These are phyloP conservation scores for Mya arenaria DNA, from an alignment of 1,140 invertebrate genomes.

Conservation along the genomic window DNA sequence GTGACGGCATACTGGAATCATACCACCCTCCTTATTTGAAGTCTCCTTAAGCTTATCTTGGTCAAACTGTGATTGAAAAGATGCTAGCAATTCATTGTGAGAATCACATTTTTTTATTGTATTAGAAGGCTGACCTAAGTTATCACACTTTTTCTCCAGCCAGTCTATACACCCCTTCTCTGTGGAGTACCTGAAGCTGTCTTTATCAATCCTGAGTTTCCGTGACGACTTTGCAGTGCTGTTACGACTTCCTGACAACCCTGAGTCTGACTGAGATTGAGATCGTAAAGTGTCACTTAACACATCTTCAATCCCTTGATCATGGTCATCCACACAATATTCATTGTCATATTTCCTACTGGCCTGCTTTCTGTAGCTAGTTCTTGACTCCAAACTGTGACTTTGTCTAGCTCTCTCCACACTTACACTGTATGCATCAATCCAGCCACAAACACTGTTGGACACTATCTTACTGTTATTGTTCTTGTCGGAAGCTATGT, in stretches of 20 bases:
- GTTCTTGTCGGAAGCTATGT: not conserved
- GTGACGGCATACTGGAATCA: constrained; percentile 36
- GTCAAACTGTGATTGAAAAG: constrained; percentile 6
- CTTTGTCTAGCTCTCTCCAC: not conserved
- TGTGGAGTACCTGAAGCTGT: constrained; percentile 37
- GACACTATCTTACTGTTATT: constrained; percentile 36
- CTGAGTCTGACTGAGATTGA: constrained; percentile 4
- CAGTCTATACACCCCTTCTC: constrained; percentile 54
- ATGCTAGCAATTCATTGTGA: constrained; percentile 7
- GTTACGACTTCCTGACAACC: constrained; percentile 34
- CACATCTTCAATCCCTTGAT: constrained; percentile 44
- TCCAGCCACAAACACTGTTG: constrained; percentile 21
- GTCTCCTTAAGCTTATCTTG: not conserved
- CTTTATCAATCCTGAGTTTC: not conserved
- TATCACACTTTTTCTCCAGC: constrained; percentile 25
- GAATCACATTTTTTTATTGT: constrained; percentile 3
- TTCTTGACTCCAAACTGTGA: not conserved
- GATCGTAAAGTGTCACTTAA: constrained; percentile 17
- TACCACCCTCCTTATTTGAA: no score
- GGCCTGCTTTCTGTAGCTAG: no score
- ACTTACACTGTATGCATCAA: constrained; percentile 58
- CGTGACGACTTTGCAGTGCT: constrained; percentile 37
- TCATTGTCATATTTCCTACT: not conserved
- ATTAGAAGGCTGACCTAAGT: no score
- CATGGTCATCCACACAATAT: constrained; percentile 13